Base-by-base conservation (phyloP, 2,888 invertebrate genomes). In the Sinohyriopsis cumingii region DNA sequence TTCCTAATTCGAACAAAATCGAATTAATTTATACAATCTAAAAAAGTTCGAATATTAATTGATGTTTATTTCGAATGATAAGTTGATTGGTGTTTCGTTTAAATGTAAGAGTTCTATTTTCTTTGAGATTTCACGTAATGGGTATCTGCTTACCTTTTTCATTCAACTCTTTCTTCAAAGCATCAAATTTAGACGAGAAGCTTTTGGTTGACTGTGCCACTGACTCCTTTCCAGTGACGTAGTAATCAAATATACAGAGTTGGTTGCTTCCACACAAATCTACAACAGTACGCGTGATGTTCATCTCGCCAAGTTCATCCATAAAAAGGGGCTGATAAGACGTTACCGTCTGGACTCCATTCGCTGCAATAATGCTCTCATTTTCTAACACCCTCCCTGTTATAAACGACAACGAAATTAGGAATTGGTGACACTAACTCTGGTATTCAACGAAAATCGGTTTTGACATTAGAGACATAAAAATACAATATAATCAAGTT, bases 191-290 rank as follows among this genome's bases (percentile, higher is more conserved):
- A n/a, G 82, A 69, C 25, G 73, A 78, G 62, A 85, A 83, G 28
- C 77, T 73, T 55, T 78, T 72, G 9, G 85, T 86, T 54, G 80
- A 69, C 56, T 67, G 63, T 5, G 84, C 86, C 15, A 86, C 76
- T 24, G 77, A 66, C 67, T 79, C 73, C 20, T 84, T 84, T 19
- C 77, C 73, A 6, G 85, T 86, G 15, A 85, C 77, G 54, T 74
- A 67, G 64, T 73, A 81, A 72, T 86, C 86, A 79, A 81, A 86
- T 20, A 57, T 69, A 63, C 86, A 86, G 62, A 81, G 84, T 15
- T 63, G 59, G 69, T 84, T 85, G 25, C 71, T 73, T 22, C 80
- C 80, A 72, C 86, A 86, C 9, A 83, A 45, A 54, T 76, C 72
- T 15, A 70, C 53, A 9, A 81, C 78, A 19, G 73, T 81, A n/a